These are phyloP conservation scores for Dasyurus viverrinus DNA, from an alignment of 2,113 vertebrate species.

Conservation along the genomic window DNA sequence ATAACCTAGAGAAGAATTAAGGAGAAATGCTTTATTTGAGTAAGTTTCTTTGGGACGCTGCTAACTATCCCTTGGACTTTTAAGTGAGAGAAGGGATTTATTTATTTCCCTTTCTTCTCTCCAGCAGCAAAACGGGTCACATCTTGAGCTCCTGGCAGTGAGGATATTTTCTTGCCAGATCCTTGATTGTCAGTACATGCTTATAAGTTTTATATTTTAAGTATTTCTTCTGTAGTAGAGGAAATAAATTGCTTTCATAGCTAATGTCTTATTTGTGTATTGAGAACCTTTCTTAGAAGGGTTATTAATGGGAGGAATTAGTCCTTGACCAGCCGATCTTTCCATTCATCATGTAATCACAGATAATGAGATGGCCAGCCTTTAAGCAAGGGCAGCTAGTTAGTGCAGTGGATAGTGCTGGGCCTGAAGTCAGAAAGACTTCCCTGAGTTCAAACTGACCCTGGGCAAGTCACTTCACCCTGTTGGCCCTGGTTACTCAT, in stretches of 20 bases:
- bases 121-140: neutral
- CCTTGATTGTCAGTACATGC: neutral
- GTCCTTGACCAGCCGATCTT: neutral
- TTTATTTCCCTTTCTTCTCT: neutral
- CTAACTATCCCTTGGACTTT: neutral
- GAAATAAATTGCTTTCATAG: neutral
- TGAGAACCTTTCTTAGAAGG: neutral
- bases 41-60: no score
- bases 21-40: neutral
- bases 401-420: neutral
- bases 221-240: neutral
- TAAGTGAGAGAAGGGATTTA: no score
- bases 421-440: neutral
- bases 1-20: neutral
- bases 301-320: neutral
- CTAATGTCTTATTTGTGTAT: neutral
- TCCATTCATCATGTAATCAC: neutral
- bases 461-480: neutral
- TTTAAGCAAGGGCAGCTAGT: neutral
- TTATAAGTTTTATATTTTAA: neutral
- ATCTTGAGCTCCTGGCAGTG: neutral
- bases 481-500: neutral
- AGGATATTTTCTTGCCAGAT: neutral
- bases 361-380: neutral
- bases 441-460: neutral